phyloP scores from a whole-genome alignment of 2,888 invertebrate genomes.

The Lissocephala sabroskyi region DNA sequence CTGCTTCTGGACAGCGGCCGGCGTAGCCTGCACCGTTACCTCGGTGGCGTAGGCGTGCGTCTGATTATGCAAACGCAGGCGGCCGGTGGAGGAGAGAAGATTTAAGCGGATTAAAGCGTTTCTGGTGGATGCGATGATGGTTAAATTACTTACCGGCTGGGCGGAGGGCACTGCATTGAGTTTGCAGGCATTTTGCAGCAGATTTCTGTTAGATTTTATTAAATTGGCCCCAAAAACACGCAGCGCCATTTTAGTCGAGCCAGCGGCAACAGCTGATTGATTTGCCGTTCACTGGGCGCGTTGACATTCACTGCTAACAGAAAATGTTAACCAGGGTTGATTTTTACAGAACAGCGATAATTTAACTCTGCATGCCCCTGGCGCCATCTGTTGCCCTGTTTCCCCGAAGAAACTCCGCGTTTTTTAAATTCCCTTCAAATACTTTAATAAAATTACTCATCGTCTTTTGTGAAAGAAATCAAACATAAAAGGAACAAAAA shows the following conservation, averaged over 20 bases:
- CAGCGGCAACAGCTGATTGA: conserved; percentile 36
- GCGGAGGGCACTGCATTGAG: conserved; percentile 13
- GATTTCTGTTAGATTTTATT: conserved; percentile 58
- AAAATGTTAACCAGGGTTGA: too few relatives aligned
- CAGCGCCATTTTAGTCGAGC: conserved; percentile 43
- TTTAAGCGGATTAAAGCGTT: background rate
- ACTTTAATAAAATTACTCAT: too few relatives aligned
- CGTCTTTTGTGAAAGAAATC: too few relatives aligned
- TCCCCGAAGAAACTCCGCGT: too few relatives aligned
- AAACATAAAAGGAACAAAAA: too few relatives aligned
- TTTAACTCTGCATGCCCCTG: too few relatives aligned
- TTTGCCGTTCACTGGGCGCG: too few relatives aligned
- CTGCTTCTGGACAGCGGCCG: conserved; percentile 73
- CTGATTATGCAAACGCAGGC: conserved; percentile 52
- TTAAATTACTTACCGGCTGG: conserved; percentile 31
- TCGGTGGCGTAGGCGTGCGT: conserved; percentile 44
- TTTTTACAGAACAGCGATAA: too few relatives aligned
- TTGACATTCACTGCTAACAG: too few relatives aligned
- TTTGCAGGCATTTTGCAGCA: conserved; percentile 45
- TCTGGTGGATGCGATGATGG: too few relatives aligned
- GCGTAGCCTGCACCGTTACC: conserved; percentile 65
- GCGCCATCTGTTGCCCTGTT: too few relatives aligned
- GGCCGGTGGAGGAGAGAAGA: background rate
- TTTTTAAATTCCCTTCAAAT: too few relatives aligned
- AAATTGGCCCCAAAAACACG: conserved; percentile 63